Percentiles rank a stretch among this genome's conserved stretches.
phyloP scores from a whole-genome alignment of 2,888 invertebrate genomes.

The Xanthia icteritia region DNA sequence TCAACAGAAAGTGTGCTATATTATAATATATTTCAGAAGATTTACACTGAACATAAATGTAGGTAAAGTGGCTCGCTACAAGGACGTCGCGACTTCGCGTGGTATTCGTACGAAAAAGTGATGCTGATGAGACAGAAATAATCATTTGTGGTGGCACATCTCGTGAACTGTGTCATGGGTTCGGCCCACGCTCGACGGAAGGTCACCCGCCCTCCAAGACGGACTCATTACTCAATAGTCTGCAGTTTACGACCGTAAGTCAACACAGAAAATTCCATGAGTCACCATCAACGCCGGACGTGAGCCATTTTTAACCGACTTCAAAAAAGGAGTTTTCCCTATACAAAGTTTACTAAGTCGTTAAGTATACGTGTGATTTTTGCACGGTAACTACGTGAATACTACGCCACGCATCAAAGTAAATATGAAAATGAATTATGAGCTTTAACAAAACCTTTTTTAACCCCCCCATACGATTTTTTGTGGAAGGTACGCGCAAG shows the following conservation, averaged over 20 bases:
- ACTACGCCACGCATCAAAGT: conserved; percentile 43
- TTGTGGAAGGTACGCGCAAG: conserved; percentile 77
- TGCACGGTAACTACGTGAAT: conserved; percentile 35
- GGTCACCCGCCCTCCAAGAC: conserved; percentile 84
- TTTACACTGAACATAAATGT: conserved; percentile 19
- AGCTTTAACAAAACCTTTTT: conserved; percentile 69
- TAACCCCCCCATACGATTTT: conserved; percentile 73
- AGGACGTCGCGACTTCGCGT: conserved; percentile 25
- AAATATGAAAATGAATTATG: conserved; percentile 69
- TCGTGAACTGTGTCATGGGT: conserved; percentile 89
- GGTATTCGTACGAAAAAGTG: conserved; percentile 75
- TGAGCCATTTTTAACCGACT: conserved; percentile 22
- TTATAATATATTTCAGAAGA: background rate
- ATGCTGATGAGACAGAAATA: conserved; percentile 85
- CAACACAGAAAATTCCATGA: conserved; percentile 66
- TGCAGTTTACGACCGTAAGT: conserved; percentile 72
- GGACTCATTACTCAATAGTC: conserved; percentile 78
- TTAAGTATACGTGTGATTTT: conserved; percentile 20
- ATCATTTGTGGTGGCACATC: conserved; percentile 80
- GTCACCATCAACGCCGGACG: conserved; percentile 53
- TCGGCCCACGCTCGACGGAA: conserved; percentile 86
- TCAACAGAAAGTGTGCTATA: background rate
- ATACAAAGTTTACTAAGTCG: conserved; percentile 5
- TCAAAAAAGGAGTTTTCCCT: conserved; percentile 8
- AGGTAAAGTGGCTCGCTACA: conserved; percentile 28